Conservation (phyloP, 2,888 invertebrate genomes). For the Andrena fulva region DNA sequence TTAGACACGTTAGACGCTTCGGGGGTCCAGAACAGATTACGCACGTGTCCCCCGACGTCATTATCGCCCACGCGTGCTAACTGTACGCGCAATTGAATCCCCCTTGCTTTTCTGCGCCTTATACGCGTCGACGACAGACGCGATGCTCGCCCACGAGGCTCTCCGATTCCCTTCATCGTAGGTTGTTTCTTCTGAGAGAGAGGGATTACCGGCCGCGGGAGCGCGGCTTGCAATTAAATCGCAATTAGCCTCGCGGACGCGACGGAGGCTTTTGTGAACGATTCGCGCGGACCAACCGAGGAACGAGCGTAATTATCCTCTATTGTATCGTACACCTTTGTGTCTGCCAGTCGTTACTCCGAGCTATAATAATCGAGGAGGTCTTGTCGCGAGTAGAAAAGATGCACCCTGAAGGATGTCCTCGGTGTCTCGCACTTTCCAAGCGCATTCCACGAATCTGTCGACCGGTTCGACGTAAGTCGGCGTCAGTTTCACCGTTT, state of each 20-base stretch:
- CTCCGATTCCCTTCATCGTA: not conserved
- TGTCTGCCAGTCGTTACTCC: not conserved
- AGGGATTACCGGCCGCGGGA: not conserved
- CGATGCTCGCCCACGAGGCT: slow-evolving; percentile 60
- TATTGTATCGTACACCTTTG: slow-evolving; percentile 1
- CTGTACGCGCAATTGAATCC: slow-evolving; percentile 79
- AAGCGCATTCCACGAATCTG: slow-evolving; percentile 24
- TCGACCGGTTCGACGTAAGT: not conserved
- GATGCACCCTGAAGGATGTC: not conserved
- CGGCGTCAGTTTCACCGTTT: slow-evolving; percentile 14
- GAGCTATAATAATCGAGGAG: no score
- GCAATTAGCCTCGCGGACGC: slow-evolving; percentile 45
- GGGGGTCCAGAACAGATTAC: slow-evolving; percentile 43
- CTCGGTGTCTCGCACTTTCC: slow-evolving; percentile 14
- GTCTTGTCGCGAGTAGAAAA: no score
- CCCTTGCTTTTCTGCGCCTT: slow-evolving; percentile 54
- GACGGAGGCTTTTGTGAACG: slow-evolving; percentile 13
- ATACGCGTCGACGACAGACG: slow-evolving; percentile 58
- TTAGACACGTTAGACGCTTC: slow-evolving; percentile 32
- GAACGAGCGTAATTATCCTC: slow-evolving; percentile 13
- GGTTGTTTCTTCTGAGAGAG: not conserved
- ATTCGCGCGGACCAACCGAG: not conserved
- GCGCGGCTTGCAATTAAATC: slow-evolving; percentile 50
- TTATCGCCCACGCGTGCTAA: slow-evolving; percentile 81
- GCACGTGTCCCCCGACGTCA: slow-evolving; percentile 68